Conservation (phyloP, 2,888 invertebrate species). For the Lamellibrachia satsuma region DNA sequence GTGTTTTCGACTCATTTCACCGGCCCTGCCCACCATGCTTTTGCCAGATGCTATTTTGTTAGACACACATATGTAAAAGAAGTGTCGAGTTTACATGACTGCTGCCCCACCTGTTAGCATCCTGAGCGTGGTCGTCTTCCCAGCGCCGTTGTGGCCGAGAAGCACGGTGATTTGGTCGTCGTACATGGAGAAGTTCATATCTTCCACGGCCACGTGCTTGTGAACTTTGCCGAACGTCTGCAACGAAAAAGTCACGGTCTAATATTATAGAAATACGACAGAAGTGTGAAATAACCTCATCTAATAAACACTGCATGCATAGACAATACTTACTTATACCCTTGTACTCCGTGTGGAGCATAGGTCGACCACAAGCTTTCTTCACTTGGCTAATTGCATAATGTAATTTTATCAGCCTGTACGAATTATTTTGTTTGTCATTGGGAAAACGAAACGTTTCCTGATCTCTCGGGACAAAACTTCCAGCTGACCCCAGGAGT, state of each 20-base stretch:
- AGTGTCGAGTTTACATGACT: neutral
- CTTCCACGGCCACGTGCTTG: slow-evolving; percentile 73
- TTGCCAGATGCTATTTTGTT: neutral
- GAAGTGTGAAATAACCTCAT: neutral
- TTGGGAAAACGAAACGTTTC: too few relatives aligned
- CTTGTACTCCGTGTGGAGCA: too few relatives aligned
- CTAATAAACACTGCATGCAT: too few relatives aligned
- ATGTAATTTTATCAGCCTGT: too few relatives aligned
- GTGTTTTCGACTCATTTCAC: too few relatives aligned
- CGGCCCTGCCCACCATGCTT: too few relatives aligned
- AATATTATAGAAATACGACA: neutral
- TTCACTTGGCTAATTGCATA: too few relatives aligned
- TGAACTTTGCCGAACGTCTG: slow-evolving; percentile 13
- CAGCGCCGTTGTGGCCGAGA: slow-evolving; percentile 88
- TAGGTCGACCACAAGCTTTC: too few relatives aligned
- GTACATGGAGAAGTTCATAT: slow-evolving; percentile 79
- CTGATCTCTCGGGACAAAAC: too few relatives aligned
- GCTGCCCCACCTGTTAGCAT: slow-evolving; percentile 78
- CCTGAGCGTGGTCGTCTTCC: slow-evolving; percentile 92
- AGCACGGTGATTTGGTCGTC: slow-evolving; percentile 86
- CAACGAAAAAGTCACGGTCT: neutral
- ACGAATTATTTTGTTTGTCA: too few relatives aligned
- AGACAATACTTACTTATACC: too few relatives aligned
- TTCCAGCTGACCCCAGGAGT: too few relatives aligned
- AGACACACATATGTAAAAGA: neutral